A percentile compares a stretch with the other conserved stretches of the same genome.
Conservation (phyloP, 2,113 vertebrate species). For the Zingel zingel region DNA sequence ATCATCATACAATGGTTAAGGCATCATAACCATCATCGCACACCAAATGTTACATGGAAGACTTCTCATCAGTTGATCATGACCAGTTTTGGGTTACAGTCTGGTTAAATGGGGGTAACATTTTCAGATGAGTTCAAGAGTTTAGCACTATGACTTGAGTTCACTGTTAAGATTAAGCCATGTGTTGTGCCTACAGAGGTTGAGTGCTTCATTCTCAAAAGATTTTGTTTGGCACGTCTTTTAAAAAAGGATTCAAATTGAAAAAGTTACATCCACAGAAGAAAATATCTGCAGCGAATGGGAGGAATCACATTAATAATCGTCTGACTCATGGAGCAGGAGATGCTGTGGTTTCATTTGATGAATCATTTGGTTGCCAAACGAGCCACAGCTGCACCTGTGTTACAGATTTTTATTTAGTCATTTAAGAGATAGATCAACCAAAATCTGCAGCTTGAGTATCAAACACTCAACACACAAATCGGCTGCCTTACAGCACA, state of each 20-base stretch:
- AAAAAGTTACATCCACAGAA: conserved; percentile 38
- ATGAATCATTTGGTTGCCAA: conserved; percentile 12
- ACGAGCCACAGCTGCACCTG: conserved; percentile 19
- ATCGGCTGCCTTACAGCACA: no score
- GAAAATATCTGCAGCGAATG: conserved; percentile 39
- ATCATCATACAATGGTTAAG: neutral
- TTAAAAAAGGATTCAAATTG: conserved; percentile 3
- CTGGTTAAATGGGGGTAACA: neutral
- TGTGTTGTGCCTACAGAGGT: neutral
- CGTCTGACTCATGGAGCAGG: conserved; percentile 29
- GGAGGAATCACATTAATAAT: conserved; percentile 38
- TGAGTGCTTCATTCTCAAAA: neutral
- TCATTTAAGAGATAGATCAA: neutral
- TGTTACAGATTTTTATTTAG: neutral
- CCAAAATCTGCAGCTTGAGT: neutral
- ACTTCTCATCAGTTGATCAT: neutral
- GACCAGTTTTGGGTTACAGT: neutral
- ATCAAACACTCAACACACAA: neutral
- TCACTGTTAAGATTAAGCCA: neutral
- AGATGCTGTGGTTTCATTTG: conserved; percentile 11
- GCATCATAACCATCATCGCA: neutral
- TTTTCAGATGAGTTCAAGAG: neutral
- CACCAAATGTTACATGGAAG: neutral
- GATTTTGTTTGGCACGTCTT: neutral
- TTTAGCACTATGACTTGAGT: neutral